Percentiles rank a stretch among this genome's conserved stretches.
Conservation (phyloP, 2,113 vertebrate genomes). For the Sula dactylatra region DNA sequence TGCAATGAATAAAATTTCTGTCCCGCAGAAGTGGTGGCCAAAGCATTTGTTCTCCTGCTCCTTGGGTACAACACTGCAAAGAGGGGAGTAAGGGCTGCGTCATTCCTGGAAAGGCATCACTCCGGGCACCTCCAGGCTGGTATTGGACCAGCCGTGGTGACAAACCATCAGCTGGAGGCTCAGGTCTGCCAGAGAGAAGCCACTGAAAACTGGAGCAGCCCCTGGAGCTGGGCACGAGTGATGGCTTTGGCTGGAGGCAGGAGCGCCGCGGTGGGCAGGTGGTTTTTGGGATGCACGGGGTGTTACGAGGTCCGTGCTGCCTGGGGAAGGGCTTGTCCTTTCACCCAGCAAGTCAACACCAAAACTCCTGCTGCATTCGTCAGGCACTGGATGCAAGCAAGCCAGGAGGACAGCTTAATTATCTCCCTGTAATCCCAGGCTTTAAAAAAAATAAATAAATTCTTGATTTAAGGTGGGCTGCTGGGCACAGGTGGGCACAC, state of each 20-base stretch:
- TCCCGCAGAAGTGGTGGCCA: neutral
- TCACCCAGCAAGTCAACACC: neutral
- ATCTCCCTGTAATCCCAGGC: neutral
- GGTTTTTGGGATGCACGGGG: neutral
- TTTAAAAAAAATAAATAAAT: neutral
- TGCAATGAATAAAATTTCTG: neutral
- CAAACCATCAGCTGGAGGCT: neutral
- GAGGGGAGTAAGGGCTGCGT: neutral
- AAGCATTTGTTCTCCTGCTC: neutral
- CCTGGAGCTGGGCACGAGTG: neutral
- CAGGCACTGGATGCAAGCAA: neutral
- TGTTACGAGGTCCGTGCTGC: neutral
- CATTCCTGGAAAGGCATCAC: too few species aligned
- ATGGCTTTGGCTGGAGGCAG: neutral
- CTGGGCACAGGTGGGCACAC: neutral
- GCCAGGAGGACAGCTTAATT: neutral
- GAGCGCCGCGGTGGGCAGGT: rapidly evolving
- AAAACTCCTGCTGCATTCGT: neutral
- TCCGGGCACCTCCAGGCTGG: neutral
- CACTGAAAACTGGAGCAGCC: neutral
- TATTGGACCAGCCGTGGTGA: neutral
- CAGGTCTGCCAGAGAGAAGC: neutral
- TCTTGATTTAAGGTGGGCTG: neutral
- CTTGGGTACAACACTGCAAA: neutral
- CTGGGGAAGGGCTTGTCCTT: neutral